phyloP scores from a whole-genome alignment of 2,113 vertebrate genomes.

The Smithornis capensis region DNA sequence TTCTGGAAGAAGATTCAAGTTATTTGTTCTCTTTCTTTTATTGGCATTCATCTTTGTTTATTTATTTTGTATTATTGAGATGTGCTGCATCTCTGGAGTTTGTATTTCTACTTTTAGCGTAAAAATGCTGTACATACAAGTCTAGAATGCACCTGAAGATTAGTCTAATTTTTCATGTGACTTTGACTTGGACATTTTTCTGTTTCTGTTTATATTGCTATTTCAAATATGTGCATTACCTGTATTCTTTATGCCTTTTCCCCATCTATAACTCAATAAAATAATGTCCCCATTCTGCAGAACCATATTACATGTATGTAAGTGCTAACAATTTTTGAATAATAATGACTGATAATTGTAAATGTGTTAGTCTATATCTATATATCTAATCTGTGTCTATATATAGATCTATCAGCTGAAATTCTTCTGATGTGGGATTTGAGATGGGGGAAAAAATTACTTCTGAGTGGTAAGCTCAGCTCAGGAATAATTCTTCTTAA shows the following conservation, averaged over 20 bases:
- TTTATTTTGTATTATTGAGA: constrained; percentile 47
- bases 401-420: background rate
- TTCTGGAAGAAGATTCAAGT: background rate
- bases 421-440: background rate
- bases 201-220: constrained; percentile 43
- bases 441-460: background rate
- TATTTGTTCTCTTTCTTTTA: background rate
- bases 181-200: constrained; percentile 40
- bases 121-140: constrained; percentile 21
- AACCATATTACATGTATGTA: background rate
- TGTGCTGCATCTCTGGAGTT: constrained; percentile 14
- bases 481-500: background rate
- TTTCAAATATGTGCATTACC: constrained; percentile 42
- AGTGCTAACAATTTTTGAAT: background rate
- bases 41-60: background rate
- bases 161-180: constrained; percentile 42
- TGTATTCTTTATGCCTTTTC: constrained; percentile 55
- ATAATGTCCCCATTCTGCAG: background rate
- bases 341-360: background rate
- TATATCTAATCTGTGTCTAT: background rate
- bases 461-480: background rate
- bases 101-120: background rate
- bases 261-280: constrained; percentile 49
- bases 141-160: background rate
- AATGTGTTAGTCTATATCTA: background rate